Evolutionary conservation across 2,113 vertebrate genomes (phyloP).

Genomic region (Gopherus evgoodei): DNA sequence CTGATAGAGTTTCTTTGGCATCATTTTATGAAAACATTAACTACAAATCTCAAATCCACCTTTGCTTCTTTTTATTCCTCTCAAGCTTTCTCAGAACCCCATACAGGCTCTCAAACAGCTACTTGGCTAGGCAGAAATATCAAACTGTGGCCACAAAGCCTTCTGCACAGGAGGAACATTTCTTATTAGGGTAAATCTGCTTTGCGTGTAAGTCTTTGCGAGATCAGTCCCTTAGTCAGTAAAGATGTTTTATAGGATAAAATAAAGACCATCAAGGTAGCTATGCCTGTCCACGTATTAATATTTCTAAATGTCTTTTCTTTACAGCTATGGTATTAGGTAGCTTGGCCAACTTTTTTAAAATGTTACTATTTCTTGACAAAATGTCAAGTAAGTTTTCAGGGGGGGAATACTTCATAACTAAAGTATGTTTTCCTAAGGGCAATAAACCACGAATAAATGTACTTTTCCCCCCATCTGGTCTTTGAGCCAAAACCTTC

Average conservation of each 20-base stretch:
- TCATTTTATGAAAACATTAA: not conserved
- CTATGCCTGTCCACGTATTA: constrained; percentile 23
- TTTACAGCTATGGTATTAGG: constrained; percentile 63
- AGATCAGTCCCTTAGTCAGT: constrained; percentile 5
- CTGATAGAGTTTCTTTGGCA: not conserved
- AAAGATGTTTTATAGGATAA: not conserved
- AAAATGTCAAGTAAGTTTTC: constrained; percentile 77
- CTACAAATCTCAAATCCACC: not conserved
- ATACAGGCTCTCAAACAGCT: not conserved
- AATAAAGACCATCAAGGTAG: not conserved
- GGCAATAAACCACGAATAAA: constrained; percentile 72
- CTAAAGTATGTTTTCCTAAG: constrained; percentile 75
- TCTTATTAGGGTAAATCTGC: not conserved
- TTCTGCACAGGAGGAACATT: fast-evolving
- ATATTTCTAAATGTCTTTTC: constrained; percentile 62
- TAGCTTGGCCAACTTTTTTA: constrained; percentile 66
- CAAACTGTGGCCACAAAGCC: not conserved
- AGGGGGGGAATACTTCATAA: constrained; percentile 75
- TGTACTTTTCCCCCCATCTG: constrained; percentile 51
- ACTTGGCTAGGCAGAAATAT: not conserved
- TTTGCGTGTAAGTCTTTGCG: not conserved
- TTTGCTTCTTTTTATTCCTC: not conserved
- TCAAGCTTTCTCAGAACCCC: not conserved
- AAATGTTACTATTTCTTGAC: constrained; percentile 75
- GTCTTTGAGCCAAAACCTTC: constrained; percentile 71